Conservation (phyloP, 2,888 invertebrate species). For the Rhorus exstirpatorius region DNA sequence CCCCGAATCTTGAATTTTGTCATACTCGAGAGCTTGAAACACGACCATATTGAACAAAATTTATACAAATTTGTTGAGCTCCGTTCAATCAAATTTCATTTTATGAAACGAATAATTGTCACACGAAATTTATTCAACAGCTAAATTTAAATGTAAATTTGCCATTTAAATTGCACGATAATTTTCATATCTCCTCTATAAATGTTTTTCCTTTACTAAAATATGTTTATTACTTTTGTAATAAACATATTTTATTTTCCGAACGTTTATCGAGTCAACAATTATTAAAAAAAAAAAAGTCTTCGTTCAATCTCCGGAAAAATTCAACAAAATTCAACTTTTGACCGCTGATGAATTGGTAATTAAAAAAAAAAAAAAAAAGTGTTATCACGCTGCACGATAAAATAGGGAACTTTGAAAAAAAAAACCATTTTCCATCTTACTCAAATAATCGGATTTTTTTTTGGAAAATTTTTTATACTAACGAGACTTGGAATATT, state of each 20-base stretch:
- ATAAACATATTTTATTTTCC: neutral
- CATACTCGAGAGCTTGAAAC: neutral
- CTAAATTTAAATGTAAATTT: too few species aligned
- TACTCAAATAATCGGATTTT: too few species aligned
- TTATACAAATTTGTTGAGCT: neutral
- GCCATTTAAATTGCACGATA: too few species aligned
- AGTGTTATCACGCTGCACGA: too few species aligned
- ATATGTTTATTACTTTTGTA: neutral
- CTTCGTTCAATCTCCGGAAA: neutral
- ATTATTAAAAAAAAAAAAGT: too few species aligned
- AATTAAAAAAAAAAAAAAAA: neutral
- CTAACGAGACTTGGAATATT: slow-evolving; percentile 48
- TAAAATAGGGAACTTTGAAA: too few species aligned
- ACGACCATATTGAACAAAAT: neutral
- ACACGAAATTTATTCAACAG: too few species aligned
- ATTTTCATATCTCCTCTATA: too few species aligned
- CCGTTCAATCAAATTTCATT: neutral
- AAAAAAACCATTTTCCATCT: too few species aligned
- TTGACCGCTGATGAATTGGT: neutral
- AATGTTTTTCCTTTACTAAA: too few species aligned
- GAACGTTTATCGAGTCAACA: neutral
- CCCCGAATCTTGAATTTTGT: neutral
- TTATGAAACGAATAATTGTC: neutral
- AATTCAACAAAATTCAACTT: neutral
- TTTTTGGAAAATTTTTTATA: slow-evolving; percentile 5